Evolutionary conservation across 2,888 invertebrate species (phyloP).

Genomic region (Hypercompe scribonia): DNA sequence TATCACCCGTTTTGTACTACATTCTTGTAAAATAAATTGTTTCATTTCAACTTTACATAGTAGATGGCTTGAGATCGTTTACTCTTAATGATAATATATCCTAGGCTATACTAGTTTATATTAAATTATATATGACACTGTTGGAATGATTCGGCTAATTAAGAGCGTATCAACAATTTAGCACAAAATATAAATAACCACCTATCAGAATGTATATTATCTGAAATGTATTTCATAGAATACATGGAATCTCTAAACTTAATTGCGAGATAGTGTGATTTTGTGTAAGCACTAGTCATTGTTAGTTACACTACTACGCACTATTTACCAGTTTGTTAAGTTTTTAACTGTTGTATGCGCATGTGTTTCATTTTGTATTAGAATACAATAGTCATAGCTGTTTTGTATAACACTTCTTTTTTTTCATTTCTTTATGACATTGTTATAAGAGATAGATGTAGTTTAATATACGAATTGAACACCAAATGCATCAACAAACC

Average conservation of each 20-base stretch:
- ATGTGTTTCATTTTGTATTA: neutral
- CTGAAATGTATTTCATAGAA: neutral
- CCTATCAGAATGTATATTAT: neutral
- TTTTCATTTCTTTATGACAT: neutral
- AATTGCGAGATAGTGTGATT: conserved; percentile 20
- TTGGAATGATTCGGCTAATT: neutral
- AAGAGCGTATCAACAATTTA: neutral
- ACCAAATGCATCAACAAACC: neutral
- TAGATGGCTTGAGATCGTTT: neutral
- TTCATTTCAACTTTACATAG: too few relatives aligned
- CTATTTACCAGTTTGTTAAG: conserved; percentile 28
- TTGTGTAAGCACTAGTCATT: conserved; percentile 51
- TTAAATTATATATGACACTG: neutral
- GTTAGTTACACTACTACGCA: conserved; percentile 41
- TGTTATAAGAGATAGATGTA: neutral
- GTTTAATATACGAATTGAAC: neutral
- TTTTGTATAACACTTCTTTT: neutral
- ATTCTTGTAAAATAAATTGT: too few relatives aligned
- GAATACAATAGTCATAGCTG: neutral
- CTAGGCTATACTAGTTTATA: neutral
- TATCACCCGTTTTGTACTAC: too few relatives aligned
- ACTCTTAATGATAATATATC: neutral
- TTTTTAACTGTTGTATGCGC: conserved; percentile 6
- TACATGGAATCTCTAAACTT: conserved; percentile 25
- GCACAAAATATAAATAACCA: conserved; percentile 6